Evolutionary conservation across 1,140 invertebrate genomes (phyloP).

Genomic region (Aphelinus atriplicis): DNA sequence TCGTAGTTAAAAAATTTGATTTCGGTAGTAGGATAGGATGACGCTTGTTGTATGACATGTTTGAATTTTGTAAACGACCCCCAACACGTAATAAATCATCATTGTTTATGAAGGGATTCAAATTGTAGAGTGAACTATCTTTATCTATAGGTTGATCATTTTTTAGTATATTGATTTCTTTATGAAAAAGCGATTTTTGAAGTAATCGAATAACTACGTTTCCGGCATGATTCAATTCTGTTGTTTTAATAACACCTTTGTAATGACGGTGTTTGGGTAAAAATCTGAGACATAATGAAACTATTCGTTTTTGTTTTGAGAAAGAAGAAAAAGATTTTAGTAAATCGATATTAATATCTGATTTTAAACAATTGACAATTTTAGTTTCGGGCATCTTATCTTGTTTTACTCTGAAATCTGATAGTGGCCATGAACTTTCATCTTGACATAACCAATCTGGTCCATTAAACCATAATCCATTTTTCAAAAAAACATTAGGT

Average conservation of each 20-base stretch:
- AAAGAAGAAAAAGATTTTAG: neutral
- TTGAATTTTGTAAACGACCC: too few species aligned
- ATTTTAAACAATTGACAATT: neutral
- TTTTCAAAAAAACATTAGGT: neutral
- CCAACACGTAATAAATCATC: neutral
- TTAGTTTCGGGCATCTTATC: neutral
- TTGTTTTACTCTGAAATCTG: too few species aligned
- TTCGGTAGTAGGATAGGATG: neutral
- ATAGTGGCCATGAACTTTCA: neutral
- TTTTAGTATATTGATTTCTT: neutral
- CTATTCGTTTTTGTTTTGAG: neutral
- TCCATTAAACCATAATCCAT: too few species aligned
- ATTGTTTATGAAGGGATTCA: neutral
- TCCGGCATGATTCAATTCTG: neutral
- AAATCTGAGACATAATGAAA: neutral
- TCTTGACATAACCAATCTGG: neutral
- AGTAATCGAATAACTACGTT: neutral
- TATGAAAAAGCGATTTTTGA: neutral
- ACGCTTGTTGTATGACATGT: too few species aligned
- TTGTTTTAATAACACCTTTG: too few species aligned
- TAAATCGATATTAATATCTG: neutral
- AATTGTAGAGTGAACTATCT: neutral
- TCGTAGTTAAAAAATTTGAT: constrained; percentile 5
- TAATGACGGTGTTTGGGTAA: neutral
- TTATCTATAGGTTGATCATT: too few species aligned